Conservation (phyloP, 2,888 invertebrate species). For the Erannis defoliaria region DNA sequence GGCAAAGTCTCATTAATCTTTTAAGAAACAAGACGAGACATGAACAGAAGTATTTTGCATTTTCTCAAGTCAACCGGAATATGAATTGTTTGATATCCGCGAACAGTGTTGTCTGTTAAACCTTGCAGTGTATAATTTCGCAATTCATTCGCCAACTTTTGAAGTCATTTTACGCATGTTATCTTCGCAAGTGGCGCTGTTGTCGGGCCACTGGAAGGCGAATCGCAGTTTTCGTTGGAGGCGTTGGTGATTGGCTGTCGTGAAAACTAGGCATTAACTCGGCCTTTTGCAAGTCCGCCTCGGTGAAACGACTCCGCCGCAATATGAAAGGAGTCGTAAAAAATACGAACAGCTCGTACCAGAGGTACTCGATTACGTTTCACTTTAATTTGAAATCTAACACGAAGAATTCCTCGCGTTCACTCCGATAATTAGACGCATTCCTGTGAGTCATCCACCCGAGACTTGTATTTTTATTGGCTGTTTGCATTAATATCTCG, state of each 20-base stretch:
- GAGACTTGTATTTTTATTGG: constrained; percentile 80
- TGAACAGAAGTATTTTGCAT: constrained; percentile 17
- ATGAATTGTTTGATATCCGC: constrained; percentile 17
- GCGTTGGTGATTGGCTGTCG: constrained; percentile 8
- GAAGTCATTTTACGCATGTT: constrained; percentile 3
- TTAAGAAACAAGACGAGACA: not conserved
- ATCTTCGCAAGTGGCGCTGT: constrained; percentile 3
- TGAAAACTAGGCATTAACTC: constrained; percentile 15
- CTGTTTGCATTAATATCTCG: constrained; percentile 73
- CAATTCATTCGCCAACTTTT: constrained; percentile 20
- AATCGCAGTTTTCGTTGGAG: constrained; percentile 1
- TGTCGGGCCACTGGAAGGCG: not conserved
- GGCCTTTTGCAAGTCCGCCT: constrained; percentile 25
- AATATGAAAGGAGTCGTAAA: constrained; percentile 39
- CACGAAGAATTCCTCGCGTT: constrained; percentile 71
- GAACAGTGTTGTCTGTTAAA: constrained; percentile 2
- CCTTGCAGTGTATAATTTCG: constrained; percentile 5
- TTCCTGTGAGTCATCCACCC: constrained; percentile 81
- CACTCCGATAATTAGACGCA: constrained; percentile 78
- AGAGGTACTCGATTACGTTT: constrained; percentile 61
- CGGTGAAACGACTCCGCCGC: constrained; percentile 27
- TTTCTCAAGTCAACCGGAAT: constrained; percentile 1
- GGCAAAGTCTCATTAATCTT: not conserved
- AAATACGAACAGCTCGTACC: constrained; percentile 43
- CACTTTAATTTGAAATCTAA: constrained; percentile 76